Evolutionary conservation across 2,888 invertebrate species (phyloP).

Genomic region (Pomacea canaliculata): DNA sequence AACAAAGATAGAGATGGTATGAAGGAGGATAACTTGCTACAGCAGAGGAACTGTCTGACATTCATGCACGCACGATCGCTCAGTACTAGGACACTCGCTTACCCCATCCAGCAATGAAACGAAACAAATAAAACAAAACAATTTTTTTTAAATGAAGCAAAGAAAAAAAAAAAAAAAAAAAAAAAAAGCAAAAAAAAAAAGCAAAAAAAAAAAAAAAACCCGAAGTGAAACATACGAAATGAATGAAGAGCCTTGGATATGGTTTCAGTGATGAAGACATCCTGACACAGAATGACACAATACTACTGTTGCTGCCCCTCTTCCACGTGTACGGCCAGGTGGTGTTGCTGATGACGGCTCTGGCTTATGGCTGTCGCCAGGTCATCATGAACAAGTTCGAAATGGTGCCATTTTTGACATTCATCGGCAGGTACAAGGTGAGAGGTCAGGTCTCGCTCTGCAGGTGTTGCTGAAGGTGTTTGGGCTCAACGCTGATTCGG

Average conservation of each 20-base stretch:
- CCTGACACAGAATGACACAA: neutral
- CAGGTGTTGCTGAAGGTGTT: no score
- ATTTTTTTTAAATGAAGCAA: no score
- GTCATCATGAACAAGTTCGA: conserved; percentile 5
- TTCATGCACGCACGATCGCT: neutral
- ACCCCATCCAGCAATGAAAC: no score
- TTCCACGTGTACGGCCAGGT: conserved; percentile 5
- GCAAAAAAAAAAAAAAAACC: no score
- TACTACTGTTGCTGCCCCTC: neutral
- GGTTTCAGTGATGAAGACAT: neutral
- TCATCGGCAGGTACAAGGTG: neutral
- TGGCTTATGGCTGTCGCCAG: neutral
- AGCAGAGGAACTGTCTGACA: no score
- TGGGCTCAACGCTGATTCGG: no score
- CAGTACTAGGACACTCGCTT: neutral
- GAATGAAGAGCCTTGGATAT: neutral
- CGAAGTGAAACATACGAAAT: no score
- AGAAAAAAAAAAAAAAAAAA: no score
- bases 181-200: no score
- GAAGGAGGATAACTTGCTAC: no score
- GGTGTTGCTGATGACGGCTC: neutral
- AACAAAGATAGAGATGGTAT: neutral
- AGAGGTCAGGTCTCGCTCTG: neutral
- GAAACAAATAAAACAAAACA: no score
- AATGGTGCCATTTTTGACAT: conserved; percentile 2